These are phyloP conservation scores for Acrossocheilus fasciatus DNA, from an alignment of 2,797 vertebrate genomes.

Conservation along the genomic window DNA sequence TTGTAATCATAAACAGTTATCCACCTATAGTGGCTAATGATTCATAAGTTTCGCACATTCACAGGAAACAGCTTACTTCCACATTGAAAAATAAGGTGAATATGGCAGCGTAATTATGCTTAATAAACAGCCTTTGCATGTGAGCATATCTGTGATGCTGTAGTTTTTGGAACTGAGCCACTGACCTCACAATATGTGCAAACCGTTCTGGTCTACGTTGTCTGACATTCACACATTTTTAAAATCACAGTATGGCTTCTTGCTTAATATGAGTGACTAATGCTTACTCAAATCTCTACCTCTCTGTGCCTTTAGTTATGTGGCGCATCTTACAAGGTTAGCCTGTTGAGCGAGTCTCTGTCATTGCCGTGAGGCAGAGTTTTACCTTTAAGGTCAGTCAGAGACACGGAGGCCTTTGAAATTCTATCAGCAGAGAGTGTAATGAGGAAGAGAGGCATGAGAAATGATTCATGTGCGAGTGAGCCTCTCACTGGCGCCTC, in stretches of 20 bases:
- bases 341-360: constrained; percentile 44
- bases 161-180: background rate
- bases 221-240: constrained; percentile 18
- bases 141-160: background rate
- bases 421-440: constrained; percentile 58
- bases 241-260: constrained; percentile 30
- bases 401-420: constrained; percentile 55
- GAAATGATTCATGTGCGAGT: constrained; percentile 69
- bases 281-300: constrained; percentile 42
- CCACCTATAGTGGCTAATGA: background rate
- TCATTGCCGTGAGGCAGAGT: constrained; percentile 42
- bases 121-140: background rate
- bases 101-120: background rate
- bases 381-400: constrained; percentile 65
- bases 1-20: background rate
- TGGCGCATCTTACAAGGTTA: constrained; percentile 46
- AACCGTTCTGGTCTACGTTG: background rate
- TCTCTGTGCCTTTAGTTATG: constrained; percentile 16
- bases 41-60: background rate
- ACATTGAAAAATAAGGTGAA: constrained; percentile 17
- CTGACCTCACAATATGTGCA: constrained; percentile 22
- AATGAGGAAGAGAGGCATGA: constrained; percentile 68
- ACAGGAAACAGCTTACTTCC: background rate
- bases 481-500: constrained; percentile 69
- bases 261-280: constrained; percentile 36